These are phyloP conservation scores for Sardinella longiceps DNA, from an alignment of 2,797 vertebrate genomes.

Conservation along the genomic window DNA sequence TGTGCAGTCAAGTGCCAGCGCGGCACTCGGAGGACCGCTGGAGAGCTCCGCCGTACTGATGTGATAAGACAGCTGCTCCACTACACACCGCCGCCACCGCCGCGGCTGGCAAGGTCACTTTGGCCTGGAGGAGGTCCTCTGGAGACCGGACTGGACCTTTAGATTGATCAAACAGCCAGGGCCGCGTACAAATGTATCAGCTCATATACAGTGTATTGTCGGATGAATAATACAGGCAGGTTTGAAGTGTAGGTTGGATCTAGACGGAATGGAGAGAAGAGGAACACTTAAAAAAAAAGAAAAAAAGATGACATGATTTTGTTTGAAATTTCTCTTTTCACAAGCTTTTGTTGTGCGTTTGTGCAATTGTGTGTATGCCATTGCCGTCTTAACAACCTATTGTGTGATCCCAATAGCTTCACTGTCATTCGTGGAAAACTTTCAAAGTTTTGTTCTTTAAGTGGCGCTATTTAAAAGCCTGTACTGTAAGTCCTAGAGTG, in stretches of 20 bases:
- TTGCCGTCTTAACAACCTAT: neutral
- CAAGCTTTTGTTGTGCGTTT: neutral
- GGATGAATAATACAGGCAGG: neutral
- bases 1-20: conserved; percentile 78
- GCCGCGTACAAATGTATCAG: conserved; percentile 36
- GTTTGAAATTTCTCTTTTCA: neutral
- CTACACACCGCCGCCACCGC: conserved; percentile 65
- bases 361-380: neutral
- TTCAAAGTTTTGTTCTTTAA: neutral
- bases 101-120: conserved; percentile 72
- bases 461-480: neutral
- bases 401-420: neutral
- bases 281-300: neutral
- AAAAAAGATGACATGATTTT: neutral
- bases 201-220: neutral
- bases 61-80: conserved; percentile 81
- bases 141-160: conserved; percentile 48
- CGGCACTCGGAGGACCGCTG: conserved; percentile 70
- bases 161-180: conserved; percentile 49
- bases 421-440: neutral
- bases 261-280: neutral
- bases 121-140: conserved; percentile 56
- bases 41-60: conserved; percentile 71
- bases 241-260: neutral
- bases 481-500: conserved; percentile 47